Evolutionary conservation across 2,113 vertebrate genomes (phyloP).

Genomic region (Calonectris borealis): DNA sequence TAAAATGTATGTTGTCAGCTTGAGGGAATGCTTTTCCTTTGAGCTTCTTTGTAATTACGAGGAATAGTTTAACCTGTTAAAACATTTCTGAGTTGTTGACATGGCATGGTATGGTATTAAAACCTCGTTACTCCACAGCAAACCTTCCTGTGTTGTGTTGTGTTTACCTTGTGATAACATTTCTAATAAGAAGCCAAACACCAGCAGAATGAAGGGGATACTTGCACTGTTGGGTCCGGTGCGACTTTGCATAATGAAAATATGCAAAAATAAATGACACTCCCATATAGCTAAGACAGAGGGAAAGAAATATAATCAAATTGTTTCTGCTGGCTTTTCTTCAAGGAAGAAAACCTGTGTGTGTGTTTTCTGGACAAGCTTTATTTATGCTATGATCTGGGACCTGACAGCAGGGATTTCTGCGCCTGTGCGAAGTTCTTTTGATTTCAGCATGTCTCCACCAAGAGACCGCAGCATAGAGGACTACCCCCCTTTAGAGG

Average conservation of each 20-base stretch:
- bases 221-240: neutral
- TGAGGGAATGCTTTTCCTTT: constrained; percentile 58
- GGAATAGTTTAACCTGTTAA: constrained; percentile 69
- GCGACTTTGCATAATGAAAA: constrained; percentile 3
- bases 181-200: constrained; percentile 11
- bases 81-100: constrained; percentile 59
- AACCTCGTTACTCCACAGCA: constrained; percentile 42
- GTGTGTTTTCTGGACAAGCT: neutral
- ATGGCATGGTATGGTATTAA: constrained; percentile 49
- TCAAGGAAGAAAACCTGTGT: neutral
- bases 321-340: constrained; percentile 15
- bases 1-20: constrained; percentile 67
- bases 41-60: constrained; percentile 67
- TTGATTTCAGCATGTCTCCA: neutral
- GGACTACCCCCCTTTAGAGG: neutral
- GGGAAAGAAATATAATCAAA: neutral
- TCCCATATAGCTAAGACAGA: neutral
- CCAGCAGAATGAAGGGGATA: neutral
- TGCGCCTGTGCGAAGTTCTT: neutral
- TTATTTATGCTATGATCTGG: neutral
- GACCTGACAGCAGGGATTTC: neutral
- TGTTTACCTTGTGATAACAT: constrained; percentile 47
- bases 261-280: neutral
- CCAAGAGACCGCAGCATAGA: neutral
- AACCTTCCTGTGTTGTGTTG: constrained; percentile 31